Conservation (phyloP, 2,888 invertebrate genomes). For the Heliconius aoede region DNA sequence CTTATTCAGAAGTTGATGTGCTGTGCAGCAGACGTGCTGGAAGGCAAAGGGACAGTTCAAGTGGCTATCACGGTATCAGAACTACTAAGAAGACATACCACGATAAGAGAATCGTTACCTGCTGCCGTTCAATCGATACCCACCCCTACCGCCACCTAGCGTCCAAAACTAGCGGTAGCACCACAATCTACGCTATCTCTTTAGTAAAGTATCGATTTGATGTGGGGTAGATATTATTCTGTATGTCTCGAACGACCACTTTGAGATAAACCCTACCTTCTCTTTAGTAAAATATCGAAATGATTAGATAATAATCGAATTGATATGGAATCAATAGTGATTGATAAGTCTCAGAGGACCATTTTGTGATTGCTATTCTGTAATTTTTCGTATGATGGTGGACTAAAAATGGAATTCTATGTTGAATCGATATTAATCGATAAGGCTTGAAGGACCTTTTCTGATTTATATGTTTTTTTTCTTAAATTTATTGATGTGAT, state of each 20-base stretch:
- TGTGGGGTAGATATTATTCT: background rate
- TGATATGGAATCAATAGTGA: background rate
- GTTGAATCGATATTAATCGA: slow-evolving; percentile 4
- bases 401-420: background rate
- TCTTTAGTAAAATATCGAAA: slow-evolving; percentile 53
- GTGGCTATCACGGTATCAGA: slow-evolving; percentile 95
- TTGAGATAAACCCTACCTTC: slow-evolving; percentile 53
- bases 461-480: background rate
- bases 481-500: background rate
- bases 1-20: slow-evolving; percentile 92
- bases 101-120: slow-evolving; percentile 48
- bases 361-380: background rate
- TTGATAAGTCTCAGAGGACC: slow-evolving; percentile 28
- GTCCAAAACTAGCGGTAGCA: slow-evolving; percentile 70
- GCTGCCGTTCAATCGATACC: slow-evolving; percentile 46
- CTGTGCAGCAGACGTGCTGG: slow-evolving; percentile 95
- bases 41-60: slow-evolving; percentile 93
- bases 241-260: slow-evolving; percentile 8
- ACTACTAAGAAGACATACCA: slow-evolving; percentile 85
- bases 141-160: slow-evolving; percentile 71
- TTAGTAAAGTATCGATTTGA: slow-evolving; percentile 47
- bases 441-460: slow-evolving; percentile 18
- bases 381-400: background rate
- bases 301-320: background rate
- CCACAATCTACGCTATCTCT: slow-evolving; percentile 69